Percentiles rank a stretch among this genome's conserved stretches.
Evolutionary conservation across 2,113 vertebrate species (phyloP).

Genomic region (Glareola pratincola): DNA sequence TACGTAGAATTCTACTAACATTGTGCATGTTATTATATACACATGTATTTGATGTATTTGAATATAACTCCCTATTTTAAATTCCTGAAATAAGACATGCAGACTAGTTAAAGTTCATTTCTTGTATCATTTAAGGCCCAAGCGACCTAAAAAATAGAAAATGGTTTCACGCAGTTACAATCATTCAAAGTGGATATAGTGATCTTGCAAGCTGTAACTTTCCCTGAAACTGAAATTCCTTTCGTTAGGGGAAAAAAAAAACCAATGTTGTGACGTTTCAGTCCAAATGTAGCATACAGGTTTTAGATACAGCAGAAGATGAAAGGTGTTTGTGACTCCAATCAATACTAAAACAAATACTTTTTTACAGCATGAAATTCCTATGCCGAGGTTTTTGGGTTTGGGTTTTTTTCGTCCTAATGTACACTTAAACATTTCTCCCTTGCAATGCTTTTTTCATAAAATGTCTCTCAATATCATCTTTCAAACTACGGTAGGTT

Average conservation of each 20-base stretch:
- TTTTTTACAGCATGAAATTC: background rate
- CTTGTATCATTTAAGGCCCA: background rate
- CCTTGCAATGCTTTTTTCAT: background rate
- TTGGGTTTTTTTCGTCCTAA: fast-evolving
- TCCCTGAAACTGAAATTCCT: background rate
- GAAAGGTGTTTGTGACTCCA: background rate
- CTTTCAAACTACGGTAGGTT: background rate
- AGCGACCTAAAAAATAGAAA: background rate
- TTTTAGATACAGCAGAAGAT: background rate
- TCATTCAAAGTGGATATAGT: background rate
- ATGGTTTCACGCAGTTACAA: background rate
- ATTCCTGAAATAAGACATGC: background rate
- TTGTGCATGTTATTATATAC: background rate
- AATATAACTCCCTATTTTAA: background rate
- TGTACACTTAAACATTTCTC: background rate
- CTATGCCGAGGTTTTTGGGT: background rate
- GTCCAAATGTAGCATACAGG: background rate
- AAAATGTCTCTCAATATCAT: background rate
- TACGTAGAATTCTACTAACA: slow-evolving; percentile 1
- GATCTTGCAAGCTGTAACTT: background rate
- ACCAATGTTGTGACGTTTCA: background rate
- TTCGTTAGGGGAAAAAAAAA: background rate
- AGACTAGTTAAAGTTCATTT: slow-evolving; percentile 19
- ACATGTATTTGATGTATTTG: slow-evolving; percentile 2
- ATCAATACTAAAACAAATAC: background rate